Percentiles rank a stretch among this genome's conserved stretches.
Evolutionary conservation across 2,113 vertebrate genomes (phyloP).

Genomic region (Bambusicola thoracicus): DNA sequence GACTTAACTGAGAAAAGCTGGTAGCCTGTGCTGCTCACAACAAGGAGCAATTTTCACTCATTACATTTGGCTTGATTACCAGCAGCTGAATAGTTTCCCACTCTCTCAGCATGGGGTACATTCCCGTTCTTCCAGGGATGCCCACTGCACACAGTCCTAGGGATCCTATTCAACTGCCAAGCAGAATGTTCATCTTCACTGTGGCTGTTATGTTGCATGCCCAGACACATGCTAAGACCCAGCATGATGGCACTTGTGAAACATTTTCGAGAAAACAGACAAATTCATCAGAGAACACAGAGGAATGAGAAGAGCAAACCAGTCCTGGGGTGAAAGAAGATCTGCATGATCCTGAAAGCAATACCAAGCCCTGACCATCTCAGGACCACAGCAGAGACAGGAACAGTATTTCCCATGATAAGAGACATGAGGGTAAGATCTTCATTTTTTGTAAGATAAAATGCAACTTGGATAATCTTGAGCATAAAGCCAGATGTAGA

Average conservation of each 20-base stretch:
- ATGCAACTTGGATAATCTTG: not conserved
- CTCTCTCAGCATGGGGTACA: slow-evolving; percentile 1
- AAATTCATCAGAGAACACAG: not conserved
- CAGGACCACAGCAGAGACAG: not conserved
- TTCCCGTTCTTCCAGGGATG: slow-evolving; percentile 35
- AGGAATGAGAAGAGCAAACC: slow-evolving; percentile 16
- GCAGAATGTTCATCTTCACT: slow-evolving; percentile 1
- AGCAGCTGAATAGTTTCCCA: slow-evolving; percentile 37
- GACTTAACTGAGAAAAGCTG: not conserved
- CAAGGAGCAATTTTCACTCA: slow-evolving; percentile 28
- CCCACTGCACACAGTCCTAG: not conserved
- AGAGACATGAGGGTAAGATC: not conserved
- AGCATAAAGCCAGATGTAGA: not conserved
- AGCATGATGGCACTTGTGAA: not conserved
- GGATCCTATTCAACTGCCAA: slow-evolving; percentile 34
- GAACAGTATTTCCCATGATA: not conserved
- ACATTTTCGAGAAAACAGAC: not conserved
- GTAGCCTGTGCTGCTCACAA: not conserved
- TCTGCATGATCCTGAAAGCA: not conserved
- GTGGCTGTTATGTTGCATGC: not conserved
- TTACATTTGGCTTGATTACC: slow-evolving; percentile 60
- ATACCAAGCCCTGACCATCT: not conserved
- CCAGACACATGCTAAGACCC: not conserved
- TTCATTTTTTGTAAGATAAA: not conserved
- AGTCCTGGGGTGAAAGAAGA: not conserved